phyloP scores from a whole-genome alignment of 1,140 invertebrate species.

The Dolichoris vasculosae region DNA sequence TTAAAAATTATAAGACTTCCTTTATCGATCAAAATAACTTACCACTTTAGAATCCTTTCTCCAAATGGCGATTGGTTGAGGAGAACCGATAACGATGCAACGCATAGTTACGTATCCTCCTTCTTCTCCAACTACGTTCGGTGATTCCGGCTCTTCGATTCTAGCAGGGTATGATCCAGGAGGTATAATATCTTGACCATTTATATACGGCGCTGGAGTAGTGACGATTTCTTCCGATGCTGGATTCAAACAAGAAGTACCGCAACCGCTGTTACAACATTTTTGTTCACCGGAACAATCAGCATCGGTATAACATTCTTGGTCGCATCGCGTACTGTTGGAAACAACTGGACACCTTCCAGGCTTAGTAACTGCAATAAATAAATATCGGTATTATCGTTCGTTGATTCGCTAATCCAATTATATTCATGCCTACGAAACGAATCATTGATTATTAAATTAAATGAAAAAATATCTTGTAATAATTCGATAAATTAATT shows the following conservation, averaged over 20 bases:
- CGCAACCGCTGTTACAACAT: constrained; percentile 88
- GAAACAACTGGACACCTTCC: constrained; percentile 82
- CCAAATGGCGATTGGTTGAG: constrained; percentile 85
- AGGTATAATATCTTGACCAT: constrained; percentile 66
- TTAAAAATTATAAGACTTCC: too few species aligned
- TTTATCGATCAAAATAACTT: constrained; percentile 54
- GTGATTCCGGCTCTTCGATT: constrained; percentile 73
- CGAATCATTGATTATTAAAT: too few species aligned
- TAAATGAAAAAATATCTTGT: too few species aligned
- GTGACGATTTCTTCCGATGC: constrained; percentile 59
- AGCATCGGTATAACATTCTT: constrained; percentile 86
- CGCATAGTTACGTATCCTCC: constrained; percentile 83
- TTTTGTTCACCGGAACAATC: constrained; percentile 86
- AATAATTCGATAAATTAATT: too few species aligned
- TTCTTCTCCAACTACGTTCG: constrained; percentile 80
- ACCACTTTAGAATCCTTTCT: constrained; percentile 82
- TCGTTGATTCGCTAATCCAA: too few species aligned
- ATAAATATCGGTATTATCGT: constrained; percentile 29
- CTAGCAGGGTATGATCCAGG: constrained; percentile 66
- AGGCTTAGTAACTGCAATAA: constrained; percentile 79
- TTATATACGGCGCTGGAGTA: constrained; percentile 60
- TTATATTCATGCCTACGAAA: too few species aligned
- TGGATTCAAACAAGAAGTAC: constrained; percentile 81
- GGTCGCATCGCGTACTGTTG: constrained; percentile 76
- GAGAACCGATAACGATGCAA: constrained; percentile 84